Base-by-base conservation (phyloP, 2,113 vertebrate species). In the Zingel zingel region DNA sequence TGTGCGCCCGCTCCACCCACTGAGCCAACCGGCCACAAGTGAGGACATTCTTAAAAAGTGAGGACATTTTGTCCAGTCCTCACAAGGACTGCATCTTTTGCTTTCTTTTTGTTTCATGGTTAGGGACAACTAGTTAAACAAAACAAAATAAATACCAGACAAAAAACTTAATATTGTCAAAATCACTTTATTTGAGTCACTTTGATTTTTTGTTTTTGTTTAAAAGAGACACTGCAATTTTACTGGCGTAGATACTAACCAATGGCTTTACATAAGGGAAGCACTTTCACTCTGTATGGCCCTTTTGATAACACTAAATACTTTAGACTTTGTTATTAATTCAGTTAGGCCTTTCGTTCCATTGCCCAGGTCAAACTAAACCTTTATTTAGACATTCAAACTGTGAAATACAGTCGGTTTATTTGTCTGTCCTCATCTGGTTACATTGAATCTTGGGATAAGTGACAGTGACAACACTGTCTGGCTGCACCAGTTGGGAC, bases 321-420 rank as follows among this genome's bases (percentile, higher is more conserved):
- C 14, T 25, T 64, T 19, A 39, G 50, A 54, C 19, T 14, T 69
- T 6, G 19, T 61, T 13, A 39, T 15, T 43, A 6, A 19, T 48
- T 57, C 27, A 72, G 13, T 9, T 1, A 7, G 16, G 8, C 19
- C 3, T 21, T 64, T 33, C 2, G 12, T 27, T 54, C 16, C 7
- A 15, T 48, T 7, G 1, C 1, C 7, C 45, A 48, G 23, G 12
- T 2, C 30, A 27, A 64, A 57, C 19, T 15, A 15, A 65, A 21
- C 19, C 51, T 21, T 53, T 10, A 53, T 10, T 19, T 10, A 39
- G 36, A 48, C 63, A 1, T 23, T 86, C 43, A 54, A 47, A 86
- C 56, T 68, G 59, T 81, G 10, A 56, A 75, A 83, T 50, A 77
- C 74, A 83, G 74, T 66, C 18, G 3, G 7, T 51, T 66, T 15